A percentile compares a stretch with the other conserved stretches of the same genome.
Evolutionary conservation across 2,113 vertebrate genomes (phyloP).

Genomic region (Antechinus stuartii): DNA sequence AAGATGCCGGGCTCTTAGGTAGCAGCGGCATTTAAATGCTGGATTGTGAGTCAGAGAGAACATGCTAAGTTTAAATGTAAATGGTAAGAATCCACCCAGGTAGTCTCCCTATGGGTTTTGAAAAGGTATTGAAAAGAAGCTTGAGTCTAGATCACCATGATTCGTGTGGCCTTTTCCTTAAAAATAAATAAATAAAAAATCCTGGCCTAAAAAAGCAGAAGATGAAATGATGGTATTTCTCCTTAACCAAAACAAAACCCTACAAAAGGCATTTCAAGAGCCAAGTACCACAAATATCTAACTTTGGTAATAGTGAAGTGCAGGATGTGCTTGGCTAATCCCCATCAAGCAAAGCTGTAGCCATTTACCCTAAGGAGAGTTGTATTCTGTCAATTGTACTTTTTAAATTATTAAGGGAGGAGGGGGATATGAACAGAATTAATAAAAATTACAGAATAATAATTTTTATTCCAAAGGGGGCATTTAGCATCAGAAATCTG

Average conservation of each 20-base stretch:
- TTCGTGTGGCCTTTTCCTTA: background rate
- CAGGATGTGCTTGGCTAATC: background rate
- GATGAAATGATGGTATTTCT: background rate
- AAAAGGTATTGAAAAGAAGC: background rate
- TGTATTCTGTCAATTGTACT: constrained; percentile 53
- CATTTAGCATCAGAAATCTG: constrained; percentile 70
- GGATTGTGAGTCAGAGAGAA: background rate
- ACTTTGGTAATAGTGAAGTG: background rate
- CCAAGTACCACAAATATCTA: constrained; percentile 16
- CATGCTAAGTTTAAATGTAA: background rate
- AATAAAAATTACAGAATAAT: constrained; percentile 32
- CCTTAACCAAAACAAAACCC: background rate
- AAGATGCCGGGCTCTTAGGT: background rate
- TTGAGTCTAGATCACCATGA: background rate
- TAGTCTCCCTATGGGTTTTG: background rate
- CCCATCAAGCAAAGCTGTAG: background rate
- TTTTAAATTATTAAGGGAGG: constrained; percentile 66
- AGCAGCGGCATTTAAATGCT: background rate
- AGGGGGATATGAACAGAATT: constrained; percentile 51
- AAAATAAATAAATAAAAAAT: background rate
- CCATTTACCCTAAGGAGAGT: constrained; percentile 8
- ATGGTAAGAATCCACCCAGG: background rate
- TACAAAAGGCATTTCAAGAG: background rate
- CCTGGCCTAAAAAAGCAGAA: background rate
- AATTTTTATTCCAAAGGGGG: constrained; percentile 66